These are phyloP conservation scores for Andrena bucephala DNA, from an alignment of 2,888 invertebrate species.

Conservation along the genomic window DNA sequence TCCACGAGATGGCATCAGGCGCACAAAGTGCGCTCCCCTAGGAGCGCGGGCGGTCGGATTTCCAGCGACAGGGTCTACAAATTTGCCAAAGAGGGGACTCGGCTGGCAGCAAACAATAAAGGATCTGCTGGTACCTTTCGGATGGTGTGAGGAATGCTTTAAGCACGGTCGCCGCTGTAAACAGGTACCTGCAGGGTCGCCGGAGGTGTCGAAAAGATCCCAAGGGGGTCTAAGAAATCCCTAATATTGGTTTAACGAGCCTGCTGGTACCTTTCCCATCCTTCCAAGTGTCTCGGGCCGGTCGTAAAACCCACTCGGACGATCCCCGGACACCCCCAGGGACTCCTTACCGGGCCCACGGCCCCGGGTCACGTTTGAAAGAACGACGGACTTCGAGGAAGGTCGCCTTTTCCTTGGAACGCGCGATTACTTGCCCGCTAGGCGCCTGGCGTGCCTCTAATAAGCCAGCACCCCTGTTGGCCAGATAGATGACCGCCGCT, in stretches of 20 bases:
- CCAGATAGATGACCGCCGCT: background rate
- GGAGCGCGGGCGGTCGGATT: slow-evolving; percentile 2
- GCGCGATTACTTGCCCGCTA: background rate
- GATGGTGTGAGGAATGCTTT: slow-evolving; percentile 52
- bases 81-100: slow-evolving; percentile 28
- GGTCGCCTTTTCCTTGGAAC: slow-evolving; percentile 47
- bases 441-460: background rate
- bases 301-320: slow-evolving; percentile 48
- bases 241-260: slow-evolving; percentile 81
- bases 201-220: slow-evolving; percentile 76
- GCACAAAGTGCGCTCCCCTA: background rate
- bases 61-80: slow-evolving; percentile 14
- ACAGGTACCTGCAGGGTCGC: slow-evolving; percentile 57
- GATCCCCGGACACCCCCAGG: slow-evolving; percentile 4
- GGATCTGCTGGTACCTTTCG: slow-evolving; percentile 63
- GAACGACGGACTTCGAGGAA: slow-evolving; percentile 41
- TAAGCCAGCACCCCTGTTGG: background rate
- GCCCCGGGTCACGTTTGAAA: slow-evolving; percentile 21
- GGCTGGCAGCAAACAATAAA: slow-evolving; percentile 55
- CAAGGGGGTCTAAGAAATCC: slow-evolving; percentile 70
- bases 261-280: slow-evolving; percentile 74
- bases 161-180: slow-evolving; percentile 53
- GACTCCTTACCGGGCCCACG: background rate
- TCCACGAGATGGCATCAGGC: background rate
- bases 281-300: slow-evolving; percentile 28